Evolutionary conservation across 2,797 vertebrate genomes (phyloP).

Genomic region (Mormyrops attenuatus): DNA sequence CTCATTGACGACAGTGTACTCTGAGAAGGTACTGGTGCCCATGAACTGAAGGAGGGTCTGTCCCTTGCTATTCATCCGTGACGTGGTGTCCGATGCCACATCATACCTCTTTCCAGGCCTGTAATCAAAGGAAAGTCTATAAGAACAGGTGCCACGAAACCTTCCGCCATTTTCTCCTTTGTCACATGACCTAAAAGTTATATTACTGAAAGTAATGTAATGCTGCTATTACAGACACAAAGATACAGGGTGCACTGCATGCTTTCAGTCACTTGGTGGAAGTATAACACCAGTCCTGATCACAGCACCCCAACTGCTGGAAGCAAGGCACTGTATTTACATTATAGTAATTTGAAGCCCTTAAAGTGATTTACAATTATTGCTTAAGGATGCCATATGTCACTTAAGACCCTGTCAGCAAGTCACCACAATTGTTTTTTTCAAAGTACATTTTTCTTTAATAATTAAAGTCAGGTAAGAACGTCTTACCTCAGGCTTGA

Average conservation of each 20-base stretch:
- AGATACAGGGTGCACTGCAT: not conserved
- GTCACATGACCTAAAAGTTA: not conserved
- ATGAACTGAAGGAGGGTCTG: conserved; percentile 80
- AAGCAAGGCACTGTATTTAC: not conserved
- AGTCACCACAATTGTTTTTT: not conserved
- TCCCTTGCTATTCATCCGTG: conserved; percentile 82
- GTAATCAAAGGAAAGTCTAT: not conserved
- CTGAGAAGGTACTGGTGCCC: conserved; percentile 89
- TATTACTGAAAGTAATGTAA: not conserved
- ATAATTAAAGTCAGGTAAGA: not conserved
- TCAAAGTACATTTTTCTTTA: not conserved
- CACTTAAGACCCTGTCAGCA: not conserved
- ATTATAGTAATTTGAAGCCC: not conserved
- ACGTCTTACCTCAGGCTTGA: conserved; percentile 24
- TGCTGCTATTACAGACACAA: not conserved
- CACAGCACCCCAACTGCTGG: not conserved
- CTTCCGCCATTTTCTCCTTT: not conserved
- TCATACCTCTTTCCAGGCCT: conserved; percentile 24
- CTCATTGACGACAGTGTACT: conserved; percentile 86
- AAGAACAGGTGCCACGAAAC: not conserved
- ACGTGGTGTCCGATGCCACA: conserved; percentile 67
- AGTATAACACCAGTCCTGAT: not conserved
- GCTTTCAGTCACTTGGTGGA: not conserved
- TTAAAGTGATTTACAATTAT: not conserved
- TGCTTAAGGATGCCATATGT: not conserved